Conservation (phyloP, 2,888 invertebrate species). For the Fragum sueziense region DNA sequence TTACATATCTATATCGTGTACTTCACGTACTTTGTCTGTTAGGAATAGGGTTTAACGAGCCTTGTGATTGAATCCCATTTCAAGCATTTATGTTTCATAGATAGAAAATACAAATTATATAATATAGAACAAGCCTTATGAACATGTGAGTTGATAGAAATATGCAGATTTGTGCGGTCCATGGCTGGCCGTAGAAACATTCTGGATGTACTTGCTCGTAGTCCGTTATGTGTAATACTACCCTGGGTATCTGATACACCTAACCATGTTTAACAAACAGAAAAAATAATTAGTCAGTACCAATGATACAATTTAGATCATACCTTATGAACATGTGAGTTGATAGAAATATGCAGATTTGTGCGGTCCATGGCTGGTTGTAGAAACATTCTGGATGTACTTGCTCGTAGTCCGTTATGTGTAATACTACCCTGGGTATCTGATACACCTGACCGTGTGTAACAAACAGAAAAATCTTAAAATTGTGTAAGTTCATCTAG, state of each 20-base stretch:
- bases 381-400: not conserved
- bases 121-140: not conserved
- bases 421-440: slow-evolving; percentile 1
- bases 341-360: not conserved
- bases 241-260: not conserved
- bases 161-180: not conserved
- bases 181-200: not conserved
- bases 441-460: not conserved
- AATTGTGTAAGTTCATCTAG: no score
- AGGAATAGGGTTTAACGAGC: not conserved
- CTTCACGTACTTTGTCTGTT: not conserved
- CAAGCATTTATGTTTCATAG: no score
- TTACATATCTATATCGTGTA: not conserved
- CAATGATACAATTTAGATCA: not conserved
- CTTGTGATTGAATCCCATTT: not conserved
- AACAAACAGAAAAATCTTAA: not conserved
- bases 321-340: not conserved
- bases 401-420: not conserved
- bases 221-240: not conserved
- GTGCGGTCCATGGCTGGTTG: not conserved
- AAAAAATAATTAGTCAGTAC: not conserved
- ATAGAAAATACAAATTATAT: no score
- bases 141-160: not conserved
- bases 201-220: slow-evolving; percentile 2
- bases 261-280: not conserved